phyloP scores from a whole-genome alignment of 2,113 vertebrate species.

The Tylochromis polylepis region DNA sequence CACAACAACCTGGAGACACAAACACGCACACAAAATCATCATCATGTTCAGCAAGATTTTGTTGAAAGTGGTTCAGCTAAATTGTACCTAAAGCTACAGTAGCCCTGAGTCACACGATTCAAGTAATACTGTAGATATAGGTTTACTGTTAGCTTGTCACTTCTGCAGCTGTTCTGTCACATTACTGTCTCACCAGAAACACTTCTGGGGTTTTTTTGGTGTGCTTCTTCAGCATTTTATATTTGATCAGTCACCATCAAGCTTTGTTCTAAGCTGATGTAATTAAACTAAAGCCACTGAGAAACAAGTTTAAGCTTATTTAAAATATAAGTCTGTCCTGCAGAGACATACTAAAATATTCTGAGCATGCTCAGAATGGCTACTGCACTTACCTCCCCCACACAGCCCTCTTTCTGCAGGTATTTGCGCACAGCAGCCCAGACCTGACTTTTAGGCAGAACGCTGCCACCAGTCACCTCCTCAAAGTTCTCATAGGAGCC shows the following conservation, averaged over 20 bases:
- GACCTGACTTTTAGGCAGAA: conserved; percentile 90
- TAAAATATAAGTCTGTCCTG: not conserved
- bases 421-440: conserved; percentile 91
- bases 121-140: not conserved
- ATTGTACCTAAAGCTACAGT: not conserved
- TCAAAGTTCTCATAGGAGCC: conserved; percentile 91
- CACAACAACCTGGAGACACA: conserved; percentile 83
- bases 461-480: conserved; percentile 82
- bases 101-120: not conserved
- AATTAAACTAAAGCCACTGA: not conserved
- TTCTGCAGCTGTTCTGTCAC: not conserved
- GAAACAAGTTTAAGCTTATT: not conserved
- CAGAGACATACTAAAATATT: not conserved
- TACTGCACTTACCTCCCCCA: conserved; percentile 85
- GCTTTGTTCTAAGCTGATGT: not conserved
- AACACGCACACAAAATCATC: not conserved
- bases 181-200: not conserved
- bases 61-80: not conserved
- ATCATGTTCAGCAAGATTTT: not conserved
- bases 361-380: not conserved
- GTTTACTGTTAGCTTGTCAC: not conserved
- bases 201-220: not conserved
- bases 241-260: not conserved
- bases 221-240: not conserved
- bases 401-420: conserved; percentile 94